phyloP scores from a whole-genome alignment of 1,140 invertebrate species.

The Drosophila teissieri region DNA sequence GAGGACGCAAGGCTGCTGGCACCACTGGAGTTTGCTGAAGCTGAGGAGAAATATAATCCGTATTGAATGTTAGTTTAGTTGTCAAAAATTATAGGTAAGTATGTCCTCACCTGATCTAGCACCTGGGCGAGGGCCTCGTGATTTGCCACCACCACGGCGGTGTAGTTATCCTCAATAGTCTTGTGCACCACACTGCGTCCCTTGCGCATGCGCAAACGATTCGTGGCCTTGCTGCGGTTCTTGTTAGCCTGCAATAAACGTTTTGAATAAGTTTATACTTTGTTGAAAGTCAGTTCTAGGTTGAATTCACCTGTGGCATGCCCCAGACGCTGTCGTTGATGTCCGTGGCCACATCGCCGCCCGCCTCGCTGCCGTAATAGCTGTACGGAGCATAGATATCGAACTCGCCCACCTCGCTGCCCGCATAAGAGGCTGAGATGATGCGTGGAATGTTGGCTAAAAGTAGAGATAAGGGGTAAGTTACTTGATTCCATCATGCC shows the following conservation, averaged over 20 bases:
- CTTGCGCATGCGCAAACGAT: conserved; percentile 89
- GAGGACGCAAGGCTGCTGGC: conserved; percentile 87
- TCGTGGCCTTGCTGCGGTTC: conserved; percentile 85
- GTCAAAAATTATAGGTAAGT: background rate
- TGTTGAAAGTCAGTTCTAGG: accelerated
- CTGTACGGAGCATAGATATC: conserved; percentile 92
- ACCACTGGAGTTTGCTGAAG: conserved; percentile 89
- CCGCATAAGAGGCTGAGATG: conserved; percentile 90
- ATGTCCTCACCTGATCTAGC: conserved; percentile 89
- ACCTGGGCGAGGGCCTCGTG: conserved; percentile 94
- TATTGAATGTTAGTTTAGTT: too few relatives aligned
- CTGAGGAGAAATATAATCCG: conserved; percentile 83
- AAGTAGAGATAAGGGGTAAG: background rate
- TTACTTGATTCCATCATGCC: background rate
- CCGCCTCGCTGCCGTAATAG: conserved; percentile 88
- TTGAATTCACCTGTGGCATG: conserved; percentile 68
- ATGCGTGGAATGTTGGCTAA: conserved; percentile 86
- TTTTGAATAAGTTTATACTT: background rate
- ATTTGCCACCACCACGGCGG: conserved; percentile 94
- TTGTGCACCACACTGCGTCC: conserved; percentile 91
- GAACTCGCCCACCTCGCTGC: conserved; percentile 90
- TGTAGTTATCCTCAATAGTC: conserved; percentile 94
- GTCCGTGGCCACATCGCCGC: conserved; percentile 84
- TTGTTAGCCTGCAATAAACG: conserved; percentile 61
- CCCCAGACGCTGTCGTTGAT: conserved; percentile 84